These are phyloP conservation scores for Artibeus jamaicensis DNA, from an alignment of 2,797 vertebrate species.

Conservation along the genomic window DNA sequence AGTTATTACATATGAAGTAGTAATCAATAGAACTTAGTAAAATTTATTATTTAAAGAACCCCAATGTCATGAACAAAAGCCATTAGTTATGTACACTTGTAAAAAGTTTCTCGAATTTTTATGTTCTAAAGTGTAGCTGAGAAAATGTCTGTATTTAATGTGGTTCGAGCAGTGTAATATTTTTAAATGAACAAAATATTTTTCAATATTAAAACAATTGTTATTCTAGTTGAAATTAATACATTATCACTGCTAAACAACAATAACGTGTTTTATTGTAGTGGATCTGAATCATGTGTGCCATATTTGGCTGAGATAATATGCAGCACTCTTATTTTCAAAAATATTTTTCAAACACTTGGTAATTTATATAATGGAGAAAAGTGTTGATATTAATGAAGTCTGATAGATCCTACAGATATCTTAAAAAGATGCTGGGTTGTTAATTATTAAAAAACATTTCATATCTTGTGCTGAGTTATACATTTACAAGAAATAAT, in stretches of 20 bases:
- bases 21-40: background rate
- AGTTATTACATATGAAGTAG: background rate
- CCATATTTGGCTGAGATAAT: background rate
- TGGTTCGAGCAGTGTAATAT: background rate
- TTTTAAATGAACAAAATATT: background rate
- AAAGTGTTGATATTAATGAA: background rate
- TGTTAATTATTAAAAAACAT: background rate
- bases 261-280: background rate
- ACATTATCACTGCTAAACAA: background rate
- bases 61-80: background rate
- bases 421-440: background rate
- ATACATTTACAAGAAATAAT: background rate
- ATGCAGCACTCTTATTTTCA: background rate
- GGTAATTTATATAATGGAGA: background rate
- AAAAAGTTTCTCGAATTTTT: background rate
- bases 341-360: background rate
- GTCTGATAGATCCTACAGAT: background rate
- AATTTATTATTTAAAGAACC: background rate
- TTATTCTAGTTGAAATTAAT: background rate
- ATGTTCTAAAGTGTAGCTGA: background rate
- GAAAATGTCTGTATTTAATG: background rate
- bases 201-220: background rate
- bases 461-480: background rate
- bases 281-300: background rate
- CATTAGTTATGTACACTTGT: background rate